Base-by-base conservation (phyloP, 1,140 invertebrate genomes). In the Saxidomus purpurata region DNA sequence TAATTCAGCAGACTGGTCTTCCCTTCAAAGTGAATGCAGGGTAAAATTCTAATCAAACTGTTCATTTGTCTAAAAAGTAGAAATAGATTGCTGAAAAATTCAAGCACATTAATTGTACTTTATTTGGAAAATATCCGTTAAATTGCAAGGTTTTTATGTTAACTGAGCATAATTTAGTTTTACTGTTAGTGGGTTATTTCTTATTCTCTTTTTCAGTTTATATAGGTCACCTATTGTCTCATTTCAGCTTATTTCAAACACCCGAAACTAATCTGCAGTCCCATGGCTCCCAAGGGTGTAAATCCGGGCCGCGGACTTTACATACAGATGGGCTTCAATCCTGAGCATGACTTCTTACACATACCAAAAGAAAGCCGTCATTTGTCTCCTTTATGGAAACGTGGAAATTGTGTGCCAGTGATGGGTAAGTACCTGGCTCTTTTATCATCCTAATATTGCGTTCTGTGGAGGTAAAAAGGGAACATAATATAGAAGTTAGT, bases 351-450 rank as follows among this genome's bases (percentile, higher is more conserved):
- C 63, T 92, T 86, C 34, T 86, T 92, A 82, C 90, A 92, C 71
- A 94, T 95, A 43, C 93, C 94, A 31, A 63, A 93, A 43, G 91
- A 94, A 34, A 84, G 90, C 28, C 89, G 90, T 34, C 82, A 92
- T 25, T 85, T 95, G 13, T 85, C 90, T 17, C 76, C 90, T 13
- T 76, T 93, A 9, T 95, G 94, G 94, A 92, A 91, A 80, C 89
- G 89, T 55, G 92, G 91, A 55, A 92, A 76, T 31, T 95, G 94
- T 90, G 71, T 92, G 9, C 93, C 93, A 55, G 87, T 88, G 74
- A 94, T 95, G 94, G 94, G 94, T 95, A 91, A 91, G 92, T 87
- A 55, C n/a, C n/a, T n/a, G n/a, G n/a, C n/a, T n/a, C n/a, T n/a
- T n/a, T n/a, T n/a, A n/a, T n/a, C n/a, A n/a, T n/a, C n/a, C n/a